These are phyloP conservation scores for Xyrauchen texanus DNA, from an alignment of 2,113 vertebrate species.

Conservation along the genomic window DNA sequence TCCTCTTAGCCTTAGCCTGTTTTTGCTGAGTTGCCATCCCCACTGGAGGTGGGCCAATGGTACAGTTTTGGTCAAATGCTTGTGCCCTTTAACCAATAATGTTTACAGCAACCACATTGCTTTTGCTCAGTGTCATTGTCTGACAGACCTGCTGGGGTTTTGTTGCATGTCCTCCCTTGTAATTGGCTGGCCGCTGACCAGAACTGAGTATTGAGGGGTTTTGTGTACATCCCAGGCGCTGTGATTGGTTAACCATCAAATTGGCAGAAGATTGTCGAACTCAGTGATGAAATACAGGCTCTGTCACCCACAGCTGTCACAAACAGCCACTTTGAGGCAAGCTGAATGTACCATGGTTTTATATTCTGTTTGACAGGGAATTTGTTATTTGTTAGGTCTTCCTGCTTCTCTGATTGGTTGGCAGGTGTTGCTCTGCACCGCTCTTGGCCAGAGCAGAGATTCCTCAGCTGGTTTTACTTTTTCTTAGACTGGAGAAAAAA, in stretches of 20 bases:
- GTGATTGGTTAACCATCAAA: conserved; percentile 14
- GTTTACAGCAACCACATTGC: background rate
- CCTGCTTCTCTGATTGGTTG: conserved; percentile 54
- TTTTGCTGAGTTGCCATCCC: conserved; percentile 16
- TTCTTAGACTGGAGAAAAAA: conserved; percentile 60
- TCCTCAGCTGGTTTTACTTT: conserved; percentile 81
- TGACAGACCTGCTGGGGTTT: background rate
- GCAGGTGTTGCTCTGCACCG: conserved; percentile 56
- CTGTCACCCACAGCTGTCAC: background rate
- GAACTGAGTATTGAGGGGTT: conserved; percentile 2
- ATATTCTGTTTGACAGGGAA: conserved; percentile 33
- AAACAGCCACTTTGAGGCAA: background rate
- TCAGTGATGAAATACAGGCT: background rate
- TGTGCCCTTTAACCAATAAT: background rate
- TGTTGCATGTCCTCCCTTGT: background rate
- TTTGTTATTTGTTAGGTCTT: conserved; percentile 35
- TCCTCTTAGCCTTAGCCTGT: background rate
- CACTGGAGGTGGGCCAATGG: conserved; percentile 8
- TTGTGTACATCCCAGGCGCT: background rate
- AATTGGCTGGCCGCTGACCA: conserved; percentile 31
- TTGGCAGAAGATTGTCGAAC: background rate
- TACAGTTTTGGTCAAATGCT: conserved; percentile 11
- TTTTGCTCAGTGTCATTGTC: background rate
- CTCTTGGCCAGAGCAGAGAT: conserved; percentile 66
- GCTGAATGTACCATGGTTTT: background rate